phyloP scores from a whole-genome alignment of 2,113 vertebrate genomes.

The Oceanodroma tethys region DNA sequence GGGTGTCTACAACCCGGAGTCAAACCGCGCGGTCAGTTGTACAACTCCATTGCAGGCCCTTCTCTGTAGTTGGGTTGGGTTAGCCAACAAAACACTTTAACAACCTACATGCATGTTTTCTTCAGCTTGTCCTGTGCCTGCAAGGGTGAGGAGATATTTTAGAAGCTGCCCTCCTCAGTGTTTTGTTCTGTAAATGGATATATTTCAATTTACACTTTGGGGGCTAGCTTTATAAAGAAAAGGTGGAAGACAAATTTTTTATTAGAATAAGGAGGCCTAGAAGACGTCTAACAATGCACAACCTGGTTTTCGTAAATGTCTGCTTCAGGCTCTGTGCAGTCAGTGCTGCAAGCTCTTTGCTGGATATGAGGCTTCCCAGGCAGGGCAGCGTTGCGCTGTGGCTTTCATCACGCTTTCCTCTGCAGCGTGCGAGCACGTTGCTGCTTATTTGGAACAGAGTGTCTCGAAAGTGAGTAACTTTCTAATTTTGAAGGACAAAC shows the following conservation, averaged over 20 bases:
- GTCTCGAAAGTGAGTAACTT: background rate
- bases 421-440: fast-evolving
- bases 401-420: fast-evolving
- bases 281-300: background rate
- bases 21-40: background rate
- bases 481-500: background rate
- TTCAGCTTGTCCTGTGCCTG: background rate
- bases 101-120: fast-evolving
- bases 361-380: background rate
- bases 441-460: background rate
- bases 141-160: background rate
- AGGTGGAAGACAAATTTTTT: background rate
- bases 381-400: fast-evolving
- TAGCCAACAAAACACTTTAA: background rate
- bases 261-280: background rate
- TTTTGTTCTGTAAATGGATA: background rate
- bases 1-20: background rate
- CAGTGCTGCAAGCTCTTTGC: background rate
- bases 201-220: background rate
- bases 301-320: background rate
- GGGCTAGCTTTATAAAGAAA: background rate
- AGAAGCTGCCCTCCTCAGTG: background rate
- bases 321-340: background rate
- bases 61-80: background rate
- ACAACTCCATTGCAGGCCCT: background rate